These are phyloP conservation scores for Elaphurus davidianus DNA, from an alignment of 2,113 vertebrate genomes.

Conservation along the genomic window DNA sequence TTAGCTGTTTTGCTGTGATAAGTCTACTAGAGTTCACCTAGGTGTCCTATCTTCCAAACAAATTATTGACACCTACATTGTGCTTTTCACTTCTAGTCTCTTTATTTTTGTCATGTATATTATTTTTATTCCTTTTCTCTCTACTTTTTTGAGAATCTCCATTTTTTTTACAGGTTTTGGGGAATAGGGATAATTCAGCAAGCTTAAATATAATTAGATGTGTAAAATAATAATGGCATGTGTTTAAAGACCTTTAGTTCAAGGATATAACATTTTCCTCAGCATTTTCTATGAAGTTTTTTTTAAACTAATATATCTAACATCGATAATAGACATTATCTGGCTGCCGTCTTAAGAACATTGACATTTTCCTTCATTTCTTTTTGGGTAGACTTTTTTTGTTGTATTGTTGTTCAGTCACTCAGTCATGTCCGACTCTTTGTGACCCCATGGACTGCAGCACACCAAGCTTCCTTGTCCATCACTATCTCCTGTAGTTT, in stretches of 20 bases:
- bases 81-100: background rate
- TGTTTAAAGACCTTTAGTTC: background rate
- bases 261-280: background rate
- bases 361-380: background rate
- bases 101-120: background rate
- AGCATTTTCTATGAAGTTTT: background rate
- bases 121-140: background rate
- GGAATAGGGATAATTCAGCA: background rate
- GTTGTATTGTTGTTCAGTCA: background rate
- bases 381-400: background rate
- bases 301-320: background rate
- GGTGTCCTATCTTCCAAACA: background rate
- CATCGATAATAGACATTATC: background rate
- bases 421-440: background rate
- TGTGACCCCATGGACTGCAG: background rate
- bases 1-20: background rate
- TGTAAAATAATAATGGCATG: background rate
- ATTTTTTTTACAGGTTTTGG: background rate
- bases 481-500: background rate
- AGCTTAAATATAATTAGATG: background rate
- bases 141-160: background rate
- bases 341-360: background rate
- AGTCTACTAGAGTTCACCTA: background rate
- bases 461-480: background rate
- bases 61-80: background rate